phyloP scores from a whole-genome alignment of 2,797 vertebrate genomes.

The Notolepis coatsorum region DNA sequence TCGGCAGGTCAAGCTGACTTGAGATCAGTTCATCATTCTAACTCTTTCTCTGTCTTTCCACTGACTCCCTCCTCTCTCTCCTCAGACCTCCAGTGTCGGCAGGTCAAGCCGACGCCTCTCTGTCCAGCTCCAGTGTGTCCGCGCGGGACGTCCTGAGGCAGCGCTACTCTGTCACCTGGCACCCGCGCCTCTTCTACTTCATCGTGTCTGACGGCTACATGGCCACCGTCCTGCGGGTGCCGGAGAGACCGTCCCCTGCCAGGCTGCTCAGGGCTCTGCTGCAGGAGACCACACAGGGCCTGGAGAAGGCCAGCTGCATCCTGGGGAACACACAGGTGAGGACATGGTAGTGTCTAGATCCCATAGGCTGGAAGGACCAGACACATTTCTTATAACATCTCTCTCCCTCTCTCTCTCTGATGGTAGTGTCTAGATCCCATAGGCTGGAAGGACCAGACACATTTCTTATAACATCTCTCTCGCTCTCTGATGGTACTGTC shows the following conservation, averaged over 20 bases:
- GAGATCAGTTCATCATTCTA: no score
- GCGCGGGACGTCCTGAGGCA: slow-evolving; percentile 87
- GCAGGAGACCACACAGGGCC: slow-evolving; percentile 81
- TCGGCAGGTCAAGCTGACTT: neutral
- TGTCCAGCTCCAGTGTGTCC: slow-evolving; percentile 88
- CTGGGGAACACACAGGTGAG: slow-evolving; percentile 82
- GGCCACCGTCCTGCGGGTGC: slow-evolving; percentile 87
- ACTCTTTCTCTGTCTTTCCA: neutral
- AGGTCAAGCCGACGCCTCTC: slow-evolving; percentile 72
- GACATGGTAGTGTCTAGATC: no score
- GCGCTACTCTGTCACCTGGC: slow-evolving; percentile 92
- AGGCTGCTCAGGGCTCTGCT: slow-evolving; percentile 83
- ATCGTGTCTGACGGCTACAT: slow-evolving; percentile 96
- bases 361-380: no score
- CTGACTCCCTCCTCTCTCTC: no score
- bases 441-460: no score
- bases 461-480: neutral
- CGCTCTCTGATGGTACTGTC: neutral
- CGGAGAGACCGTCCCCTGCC: slow-evolving; percentile 76
- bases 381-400: no score
- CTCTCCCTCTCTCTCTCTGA: no score
- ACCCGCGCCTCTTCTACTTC: slow-evolving; percentile 88
- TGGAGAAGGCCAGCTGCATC: slow-evolving; percentile 78
- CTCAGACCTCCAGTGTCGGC: slow-evolving; percentile 79
- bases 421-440: no score